Conservation (phyloP, 2,113 vertebrate genomes). For the Syrmaticus mikado region DNA sequence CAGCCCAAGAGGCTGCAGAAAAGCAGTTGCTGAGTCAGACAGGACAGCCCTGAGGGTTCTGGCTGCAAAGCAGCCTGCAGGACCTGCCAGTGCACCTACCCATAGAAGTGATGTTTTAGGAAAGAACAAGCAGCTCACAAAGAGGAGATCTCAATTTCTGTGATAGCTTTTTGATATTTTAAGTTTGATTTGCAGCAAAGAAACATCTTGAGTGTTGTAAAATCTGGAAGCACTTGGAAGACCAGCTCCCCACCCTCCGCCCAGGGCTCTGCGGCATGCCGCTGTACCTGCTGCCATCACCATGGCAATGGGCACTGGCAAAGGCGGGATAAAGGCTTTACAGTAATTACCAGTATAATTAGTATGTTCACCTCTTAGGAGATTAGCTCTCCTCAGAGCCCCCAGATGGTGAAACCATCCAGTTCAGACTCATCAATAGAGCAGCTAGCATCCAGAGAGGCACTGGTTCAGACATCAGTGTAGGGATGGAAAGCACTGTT, state of each 20-base stretch:
- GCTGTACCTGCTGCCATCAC: constrained; percentile 33
- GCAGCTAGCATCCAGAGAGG: background rate
- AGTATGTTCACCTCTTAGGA: constrained; percentile 25
- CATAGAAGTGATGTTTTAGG: constrained; percentile 7
- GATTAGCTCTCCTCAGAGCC: background rate
- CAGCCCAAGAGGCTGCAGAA: constrained; percentile 8
- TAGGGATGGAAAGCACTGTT: background rate
- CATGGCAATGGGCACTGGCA: constrained; percentile 45
- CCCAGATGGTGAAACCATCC: background rate
- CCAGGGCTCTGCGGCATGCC: constrained; percentile 24
- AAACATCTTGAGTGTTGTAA: background rate
- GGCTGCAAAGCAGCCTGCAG: constrained; percentile 23
- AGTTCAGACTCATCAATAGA: background rate
- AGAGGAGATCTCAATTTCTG: background rate
- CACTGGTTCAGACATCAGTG: background rate
- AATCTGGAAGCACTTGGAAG: background rate
- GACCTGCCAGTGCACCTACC: constrained; percentile 33
- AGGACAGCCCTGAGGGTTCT: constrained; percentile 13
- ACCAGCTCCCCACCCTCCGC: background rate
- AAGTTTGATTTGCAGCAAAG: background rate
- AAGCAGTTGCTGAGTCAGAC: constrained; percentile 50
- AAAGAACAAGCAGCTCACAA: background rate
- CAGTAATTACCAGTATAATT: constrained; percentile 28
- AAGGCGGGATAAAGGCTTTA: constrained; percentile 9
- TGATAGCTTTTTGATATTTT: background rate